Evolutionary conservation across 2,113 vertebrate genomes (phyloP).

Genomic region (Neolamprologus toae): DNA sequence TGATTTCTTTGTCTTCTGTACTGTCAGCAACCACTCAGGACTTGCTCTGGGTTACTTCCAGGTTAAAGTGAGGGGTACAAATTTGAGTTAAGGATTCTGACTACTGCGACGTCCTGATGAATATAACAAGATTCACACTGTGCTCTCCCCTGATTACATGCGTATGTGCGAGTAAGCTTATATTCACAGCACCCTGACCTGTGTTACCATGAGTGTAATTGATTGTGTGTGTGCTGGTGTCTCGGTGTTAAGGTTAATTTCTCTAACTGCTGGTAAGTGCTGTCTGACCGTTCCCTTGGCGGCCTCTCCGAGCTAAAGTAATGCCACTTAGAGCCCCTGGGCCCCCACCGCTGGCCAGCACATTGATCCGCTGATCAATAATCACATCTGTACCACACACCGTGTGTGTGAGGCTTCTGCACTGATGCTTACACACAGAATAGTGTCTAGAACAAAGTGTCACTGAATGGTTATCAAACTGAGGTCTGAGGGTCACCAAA

Average conservation of each 20-base stretch:
- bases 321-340: conserved; percentile 62
- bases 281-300: conserved; percentile 65
- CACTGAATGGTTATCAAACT: not conserved
- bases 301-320: conserved; percentile 59
- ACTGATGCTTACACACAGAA: conserved; percentile 5
- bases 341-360: conserved; percentile 32
- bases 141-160: not conserved
- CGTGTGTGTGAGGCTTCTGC: conserved; percentile 1
- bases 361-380: conserved; percentile 69
- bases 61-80: not conserved
- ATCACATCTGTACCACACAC: conserved; percentile 48
- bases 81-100: not conserved
- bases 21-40: not conserved
- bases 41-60: not conserved
- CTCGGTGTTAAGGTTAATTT: conserved; percentile 69
- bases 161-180: conserved; percentile 4
- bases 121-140: not conserved
- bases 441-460: not conserved
- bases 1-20: conserved; percentile 5
- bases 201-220: conserved; percentile 54
- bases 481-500: not conserved
- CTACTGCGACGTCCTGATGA: not conserved
- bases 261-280: conserved; percentile 71
- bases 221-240: conserved; percentile 57
- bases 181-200: conserved; percentile 30